Conservation (phyloP, 2,113 vertebrate genomes). For the Mellivora capensis region DNA sequence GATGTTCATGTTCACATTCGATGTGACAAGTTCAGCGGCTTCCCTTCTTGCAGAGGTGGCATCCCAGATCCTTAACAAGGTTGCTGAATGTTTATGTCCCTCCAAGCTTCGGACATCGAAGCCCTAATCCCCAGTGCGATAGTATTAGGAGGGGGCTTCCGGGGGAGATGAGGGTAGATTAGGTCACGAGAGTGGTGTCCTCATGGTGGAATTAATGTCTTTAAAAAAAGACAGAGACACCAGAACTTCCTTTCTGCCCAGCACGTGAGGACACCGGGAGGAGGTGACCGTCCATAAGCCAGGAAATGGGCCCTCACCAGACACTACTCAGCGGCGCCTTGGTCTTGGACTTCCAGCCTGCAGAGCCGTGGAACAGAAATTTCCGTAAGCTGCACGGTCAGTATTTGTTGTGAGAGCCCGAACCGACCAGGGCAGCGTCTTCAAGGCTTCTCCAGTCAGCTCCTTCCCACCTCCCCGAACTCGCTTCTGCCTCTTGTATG, state of each 20-base stretch:
- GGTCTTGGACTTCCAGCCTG: not conserved
- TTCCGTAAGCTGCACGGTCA: fast-evolving
- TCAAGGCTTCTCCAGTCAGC: not conserved
- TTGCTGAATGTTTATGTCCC: not conserved
- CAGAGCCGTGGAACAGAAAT: not conserved
- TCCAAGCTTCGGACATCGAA: not conserved
- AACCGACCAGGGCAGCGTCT: not conserved
- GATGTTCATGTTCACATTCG: not conserved
- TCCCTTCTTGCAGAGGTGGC: not conserved
- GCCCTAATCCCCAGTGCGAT: not conserved
- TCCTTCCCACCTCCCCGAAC: not conserved
- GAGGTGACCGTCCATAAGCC: not conserved
- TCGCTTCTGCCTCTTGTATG: too few species aligned
- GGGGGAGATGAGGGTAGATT: not conserved
- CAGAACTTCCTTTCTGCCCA: not conserved
- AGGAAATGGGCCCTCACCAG: not conserved
- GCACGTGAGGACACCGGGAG: not conserved
- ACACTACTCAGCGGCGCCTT: not conserved
- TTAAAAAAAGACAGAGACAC: not conserved
- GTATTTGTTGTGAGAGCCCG: not conserved
- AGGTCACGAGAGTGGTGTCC: not conserved
- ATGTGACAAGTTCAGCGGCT: not conserved
- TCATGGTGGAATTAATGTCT: not conserved
- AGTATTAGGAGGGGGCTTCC: not conserved
- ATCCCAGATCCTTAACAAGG: not conserved